Percentiles rank a stretch among this genome's conserved stretches.
Conservation (phyloP, 1,140 invertebrate genomes). For the Papilio glaucus region DNA sequence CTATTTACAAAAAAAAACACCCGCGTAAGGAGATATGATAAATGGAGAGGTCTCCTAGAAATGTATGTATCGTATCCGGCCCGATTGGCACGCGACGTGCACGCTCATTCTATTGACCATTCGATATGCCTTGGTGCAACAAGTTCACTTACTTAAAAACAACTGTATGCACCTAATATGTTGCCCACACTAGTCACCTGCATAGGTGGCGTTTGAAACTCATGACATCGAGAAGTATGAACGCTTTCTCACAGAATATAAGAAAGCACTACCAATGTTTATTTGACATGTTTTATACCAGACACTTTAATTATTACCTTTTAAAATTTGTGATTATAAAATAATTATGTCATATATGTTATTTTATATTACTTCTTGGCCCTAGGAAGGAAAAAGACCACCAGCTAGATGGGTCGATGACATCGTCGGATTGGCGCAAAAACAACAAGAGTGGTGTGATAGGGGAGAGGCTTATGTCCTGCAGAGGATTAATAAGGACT, state of each 20-base stretch:
- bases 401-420: no score
- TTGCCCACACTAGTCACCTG: neutral
- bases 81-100: conserved; percentile 53
- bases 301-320: no score
- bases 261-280: no score
- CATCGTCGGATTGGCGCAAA: no score
- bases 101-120: conserved; percentile 38
- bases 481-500: no score
- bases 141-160: neutral
- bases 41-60: conserved; percentile 57
- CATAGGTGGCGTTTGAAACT: neutral
- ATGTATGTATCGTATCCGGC: conserved; percentile 57
- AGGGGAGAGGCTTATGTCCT: no score
- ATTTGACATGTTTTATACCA: no score
- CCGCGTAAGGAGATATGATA: conserved; percentile 43
- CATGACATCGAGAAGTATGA: neutral
- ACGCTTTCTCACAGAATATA: neutral
- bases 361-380: no score
- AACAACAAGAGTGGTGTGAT: no score
- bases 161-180: neutral
- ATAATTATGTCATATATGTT: no score
- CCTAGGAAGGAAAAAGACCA: no score
- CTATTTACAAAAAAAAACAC: conserved; percentile 5
- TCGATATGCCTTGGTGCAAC: conserved; percentile 16
- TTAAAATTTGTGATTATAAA: no score